Evolutionary conservation across 2,797 vertebrate genomes (phyloP).

Genomic region (Hybognathus amarus): DNA sequence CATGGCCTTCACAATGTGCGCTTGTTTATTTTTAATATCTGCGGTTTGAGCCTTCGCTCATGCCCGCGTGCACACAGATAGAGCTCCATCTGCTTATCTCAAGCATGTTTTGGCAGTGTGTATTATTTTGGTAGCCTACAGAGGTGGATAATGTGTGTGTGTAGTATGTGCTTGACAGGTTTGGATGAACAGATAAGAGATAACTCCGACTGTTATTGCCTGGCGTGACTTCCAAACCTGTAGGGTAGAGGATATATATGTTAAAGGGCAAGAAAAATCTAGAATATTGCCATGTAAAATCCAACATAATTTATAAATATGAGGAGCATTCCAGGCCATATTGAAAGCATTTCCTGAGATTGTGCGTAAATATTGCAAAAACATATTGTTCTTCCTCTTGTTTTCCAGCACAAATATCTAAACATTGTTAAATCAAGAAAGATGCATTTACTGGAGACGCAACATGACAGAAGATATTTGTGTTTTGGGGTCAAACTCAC

Average conservation of each 20-base stretch:
- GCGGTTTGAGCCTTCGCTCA: constrained; percentile 38
- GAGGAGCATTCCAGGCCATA: neutral
- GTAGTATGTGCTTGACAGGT: neutral
- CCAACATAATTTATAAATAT: constrained; percentile 19
- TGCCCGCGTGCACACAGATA: constrained; percentile 31
- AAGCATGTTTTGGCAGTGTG: constrained; percentile 6
- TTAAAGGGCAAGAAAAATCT: neutral
- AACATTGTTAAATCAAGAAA: no score
- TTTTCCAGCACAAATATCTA: neutral
- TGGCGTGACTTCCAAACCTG: constrained; percentile 50
- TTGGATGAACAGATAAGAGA: neutral
- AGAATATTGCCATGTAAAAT: constrained; percentile 12
- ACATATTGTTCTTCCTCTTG: neutral
- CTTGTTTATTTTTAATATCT: constrained; percentile 54
- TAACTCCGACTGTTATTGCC: constrained; percentile 3
- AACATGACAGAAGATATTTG: no score
- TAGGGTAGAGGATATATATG: neutral
- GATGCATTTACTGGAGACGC: no score
- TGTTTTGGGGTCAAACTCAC: neutral
- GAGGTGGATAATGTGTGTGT: neutral
- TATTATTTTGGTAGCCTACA: constrained; percentile 18
- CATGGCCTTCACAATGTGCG: constrained; percentile 50
- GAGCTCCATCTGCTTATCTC: constrained; percentile 31
- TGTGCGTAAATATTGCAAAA: neutral
- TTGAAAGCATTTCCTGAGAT: neutral